Conservation (phyloP, 1,140 invertebrate genomes). For the Ridgeia piscesae region DNA sequence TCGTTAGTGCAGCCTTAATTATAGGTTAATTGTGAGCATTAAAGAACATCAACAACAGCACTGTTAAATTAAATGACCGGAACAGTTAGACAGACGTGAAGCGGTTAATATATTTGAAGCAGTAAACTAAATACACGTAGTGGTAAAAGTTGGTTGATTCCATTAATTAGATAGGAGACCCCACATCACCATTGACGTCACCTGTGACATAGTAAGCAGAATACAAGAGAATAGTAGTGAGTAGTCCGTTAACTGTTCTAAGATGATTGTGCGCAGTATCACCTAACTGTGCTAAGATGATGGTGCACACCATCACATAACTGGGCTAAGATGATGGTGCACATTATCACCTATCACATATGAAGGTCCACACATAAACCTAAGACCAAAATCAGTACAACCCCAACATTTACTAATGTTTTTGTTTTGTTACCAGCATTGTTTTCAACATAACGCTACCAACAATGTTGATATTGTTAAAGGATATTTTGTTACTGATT, state of each 20-base stretch:
- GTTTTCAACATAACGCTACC: background rate
- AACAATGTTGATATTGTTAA: background rate
- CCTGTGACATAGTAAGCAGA: background rate
- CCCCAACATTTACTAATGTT: background rate
- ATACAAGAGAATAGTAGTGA: background rate
- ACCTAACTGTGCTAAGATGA: too few species aligned
- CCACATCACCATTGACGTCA: background rate
- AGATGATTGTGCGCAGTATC: too few species aligned
- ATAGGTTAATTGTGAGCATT: background rate
- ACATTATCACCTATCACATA: background rate
- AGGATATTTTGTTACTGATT: too few species aligned
- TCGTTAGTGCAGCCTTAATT: background rate
- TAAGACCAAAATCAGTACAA: background rate
- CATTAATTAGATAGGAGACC: background rate
- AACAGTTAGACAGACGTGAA: background rate
- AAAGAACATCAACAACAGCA: background rate
- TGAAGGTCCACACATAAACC: background rate
- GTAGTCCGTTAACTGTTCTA: too few species aligned
- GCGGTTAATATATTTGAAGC: background rate
- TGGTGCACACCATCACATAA: too few species aligned
- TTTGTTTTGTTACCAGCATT: background rate
- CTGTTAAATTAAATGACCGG: background rate
- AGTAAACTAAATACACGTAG: background rate
- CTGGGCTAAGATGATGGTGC: too few species aligned
- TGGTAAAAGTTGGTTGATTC: background rate